phyloP scores from a whole-genome alignment of 1,140 invertebrate species.

The Amphibalanus amphitrite region DNA sequence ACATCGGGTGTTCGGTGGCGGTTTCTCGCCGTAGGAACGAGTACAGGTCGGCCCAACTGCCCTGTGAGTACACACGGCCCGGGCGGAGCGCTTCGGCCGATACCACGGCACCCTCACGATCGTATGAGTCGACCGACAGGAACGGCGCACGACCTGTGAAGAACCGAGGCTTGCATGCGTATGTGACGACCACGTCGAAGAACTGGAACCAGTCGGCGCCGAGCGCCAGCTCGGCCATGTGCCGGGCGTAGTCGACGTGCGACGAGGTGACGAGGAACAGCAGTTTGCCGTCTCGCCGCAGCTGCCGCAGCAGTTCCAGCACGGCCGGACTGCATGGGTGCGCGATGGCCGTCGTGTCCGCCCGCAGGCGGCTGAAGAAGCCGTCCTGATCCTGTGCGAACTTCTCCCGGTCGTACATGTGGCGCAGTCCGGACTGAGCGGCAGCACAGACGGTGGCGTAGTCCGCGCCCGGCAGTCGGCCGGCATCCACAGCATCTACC shows the following conservation, averaged over 20 bases:
- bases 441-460: neutral
- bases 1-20: neutral
- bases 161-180: slow-evolving; percentile 27
- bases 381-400: neutral
- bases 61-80: slow-evolving; percentile 5
- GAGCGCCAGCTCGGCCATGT: slow-evolving; percentile 20
- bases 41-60: slow-evolving; percentile 15
- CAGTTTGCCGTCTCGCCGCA: neutral
- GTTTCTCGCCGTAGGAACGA: neutral
- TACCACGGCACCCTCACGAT: neutral
- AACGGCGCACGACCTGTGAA: slow-evolving; percentile 24
- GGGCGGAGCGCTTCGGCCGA: neutral
- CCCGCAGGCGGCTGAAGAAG: neutral
- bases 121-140: slow-evolving; percentile 16
- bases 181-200: slow-evolving; percentile 26
- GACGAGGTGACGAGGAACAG: slow-evolving; percentile 25
- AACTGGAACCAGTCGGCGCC: slow-evolving; percentile 26
- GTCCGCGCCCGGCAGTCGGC: neutral
- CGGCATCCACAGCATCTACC: neutral
- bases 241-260: slow-evolving; percentile 23
- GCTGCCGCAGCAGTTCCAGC: neutral
- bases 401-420: neutral
- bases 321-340: neutral
- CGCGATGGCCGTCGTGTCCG: neutral
- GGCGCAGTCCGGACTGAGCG: neutral